These are phyloP conservation scores for Ceyx cyanopectus DNA, from an alignment of 2,113 vertebrate genomes.

Conservation along the genomic window DNA sequence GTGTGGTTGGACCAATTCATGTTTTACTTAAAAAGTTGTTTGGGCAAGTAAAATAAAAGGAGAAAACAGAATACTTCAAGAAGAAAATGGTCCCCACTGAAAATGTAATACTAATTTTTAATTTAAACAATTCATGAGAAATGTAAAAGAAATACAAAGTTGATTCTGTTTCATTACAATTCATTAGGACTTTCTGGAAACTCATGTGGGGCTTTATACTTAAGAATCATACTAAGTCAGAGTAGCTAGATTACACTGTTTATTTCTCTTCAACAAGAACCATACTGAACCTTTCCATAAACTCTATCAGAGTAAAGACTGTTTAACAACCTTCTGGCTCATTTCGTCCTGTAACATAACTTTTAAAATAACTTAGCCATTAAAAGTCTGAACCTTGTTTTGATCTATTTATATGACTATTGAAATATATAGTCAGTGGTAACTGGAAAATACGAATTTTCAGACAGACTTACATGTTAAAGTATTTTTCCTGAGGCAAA, in stretches of 20 bases:
- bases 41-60: not conserved
- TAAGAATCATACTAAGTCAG: not conserved
- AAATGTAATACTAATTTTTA: not conserved
- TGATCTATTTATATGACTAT: conserved; percentile 38
- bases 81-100: not conserved
- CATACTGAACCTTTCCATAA: not conserved
- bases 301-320: not conserved
- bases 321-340: not conserved
- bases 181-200: not conserved
- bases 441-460: conserved; percentile 67
- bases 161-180: not conserved
- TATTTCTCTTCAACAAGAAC: not conserved
- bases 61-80: not conserved
- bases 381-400: conserved; percentile 63
- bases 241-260: not conserved
- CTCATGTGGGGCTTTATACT: not conserved
- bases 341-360: conserved; percentile 13
- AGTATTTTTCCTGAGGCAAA: conserved; percentile 74
- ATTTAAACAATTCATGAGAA: not conserved
- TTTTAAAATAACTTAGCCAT: conserved; percentile 51
- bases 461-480: conserved; percentile 39
- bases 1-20: not conserved
- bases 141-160: not conserved
- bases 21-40: conserved; percentile 4
- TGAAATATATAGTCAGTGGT: conserved; percentile 37